Evolutionary conservation across 2,888 invertebrate genomes (phyloP), one percentile per base, ranked within the genome.

Genomic region (Rhamphomyia laevipes): DNA sequence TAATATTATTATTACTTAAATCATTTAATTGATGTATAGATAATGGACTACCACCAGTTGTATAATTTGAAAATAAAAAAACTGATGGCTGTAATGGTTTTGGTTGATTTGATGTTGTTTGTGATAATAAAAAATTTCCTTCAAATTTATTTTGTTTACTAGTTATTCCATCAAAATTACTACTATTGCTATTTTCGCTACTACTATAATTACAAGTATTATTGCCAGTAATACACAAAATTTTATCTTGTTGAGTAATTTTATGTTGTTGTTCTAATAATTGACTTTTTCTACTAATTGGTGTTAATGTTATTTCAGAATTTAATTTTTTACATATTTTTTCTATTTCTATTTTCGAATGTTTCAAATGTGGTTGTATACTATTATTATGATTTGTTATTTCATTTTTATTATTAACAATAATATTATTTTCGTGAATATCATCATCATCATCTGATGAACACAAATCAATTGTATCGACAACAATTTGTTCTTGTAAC

Each of bases 401-500:
- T 43, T 43, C 23, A 27, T 17, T 12, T 4, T 15, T n/a, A 2
- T 23, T 9, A n/a, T 13, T n/a, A 27, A 27, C n/a, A 23, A n/a
- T 27, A 9, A 23, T 11, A 27, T 6, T 27, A 6, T 15, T n/a
- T 23, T n/a, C 42, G 27, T 9, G 6, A n/a, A 5, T 35, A 13
- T 27, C 42, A 15, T 62, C 65, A 52, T 82, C 82, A 57, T 82
- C 82, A 50, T 81, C 82, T 2, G 82, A 75, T 9, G 75, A 81
- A 65, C 82, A 82, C 61, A 82, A 73, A 63, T 82, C 80, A 57
- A 82, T 81, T 63, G 78, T 77, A 55, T 71, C 71, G 61, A 78
- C 76, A 68, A 69, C 61, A 30, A 65, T 63, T 54, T 67, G 42
- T 27, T 40, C 18, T 13, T 18, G 18, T 12, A 18, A 11, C 12